phyloP scores from a whole-genome alignment of 2,797 vertebrate genomes.

The Thripadectes ignobilis region DNA sequence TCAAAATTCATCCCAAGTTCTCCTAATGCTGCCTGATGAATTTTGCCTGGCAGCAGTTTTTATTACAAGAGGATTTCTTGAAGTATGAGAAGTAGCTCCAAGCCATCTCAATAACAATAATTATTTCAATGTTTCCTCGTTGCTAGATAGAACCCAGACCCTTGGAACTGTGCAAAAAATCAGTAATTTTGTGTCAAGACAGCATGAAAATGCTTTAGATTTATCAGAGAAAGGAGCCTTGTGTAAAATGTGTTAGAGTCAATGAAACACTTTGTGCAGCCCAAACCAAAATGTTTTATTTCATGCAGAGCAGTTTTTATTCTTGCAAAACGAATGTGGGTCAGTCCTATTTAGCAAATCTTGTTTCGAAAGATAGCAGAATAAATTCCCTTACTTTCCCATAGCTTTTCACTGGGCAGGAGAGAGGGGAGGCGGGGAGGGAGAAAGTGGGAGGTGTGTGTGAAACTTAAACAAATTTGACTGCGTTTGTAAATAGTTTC shows the following conservation, averaged over 20 bases:
- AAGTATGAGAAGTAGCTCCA: slow-evolving; percentile 27
- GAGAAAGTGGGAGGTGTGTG: background rate
- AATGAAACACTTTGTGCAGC: background rate
- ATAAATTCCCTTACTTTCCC: background rate
- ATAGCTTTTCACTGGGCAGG: background rate
- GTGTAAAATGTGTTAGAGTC: slow-evolving; percentile 3
- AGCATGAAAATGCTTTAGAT: slow-evolving; percentile 30
- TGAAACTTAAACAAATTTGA: background rate
- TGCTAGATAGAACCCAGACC: slow-evolving; percentile 15
- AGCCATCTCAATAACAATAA: slow-evolving; percentile 15
- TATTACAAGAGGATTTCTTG: slow-evolving; percentile 48
- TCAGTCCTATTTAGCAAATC: slow-evolving; percentile 15
- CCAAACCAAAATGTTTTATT: slow-evolving; percentile 41
- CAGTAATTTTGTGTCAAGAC: slow-evolving; percentile 18
- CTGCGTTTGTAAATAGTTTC: background rate
- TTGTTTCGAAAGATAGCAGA: slow-evolving; percentile 1
- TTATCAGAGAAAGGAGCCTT: slow-evolving; percentile 22
- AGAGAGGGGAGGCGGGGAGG: background rate
- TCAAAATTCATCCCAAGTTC: slow-evolving; percentile 60
- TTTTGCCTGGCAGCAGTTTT: slow-evolving; percentile 53
- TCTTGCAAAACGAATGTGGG: background rate
- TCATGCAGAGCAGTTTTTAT: background rate
- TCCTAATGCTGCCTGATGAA: slow-evolving; percentile 26
- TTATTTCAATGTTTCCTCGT: slow-evolving; percentile 36
- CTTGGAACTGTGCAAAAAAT: background rate